Base-by-base conservation (phyloP, 2,797 vertebrate species). In the Lycodopsis pacificus region DNA sequence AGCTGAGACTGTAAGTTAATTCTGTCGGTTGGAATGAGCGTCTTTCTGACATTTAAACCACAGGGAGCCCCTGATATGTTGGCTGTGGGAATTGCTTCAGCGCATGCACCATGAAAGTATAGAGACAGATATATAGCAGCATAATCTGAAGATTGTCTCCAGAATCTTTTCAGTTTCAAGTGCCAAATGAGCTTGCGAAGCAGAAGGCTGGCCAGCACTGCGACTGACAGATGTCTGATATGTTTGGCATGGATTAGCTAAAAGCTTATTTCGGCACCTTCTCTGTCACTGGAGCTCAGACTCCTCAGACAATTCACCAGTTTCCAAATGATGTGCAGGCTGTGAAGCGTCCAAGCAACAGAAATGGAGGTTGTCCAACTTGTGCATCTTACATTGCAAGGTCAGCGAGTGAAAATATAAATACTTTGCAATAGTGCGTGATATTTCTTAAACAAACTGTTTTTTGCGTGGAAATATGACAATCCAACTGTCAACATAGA, bases 151-250 rank as follows among this genome's bases (percentile, higher is more conserved):
- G 90, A 91, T 83, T 84, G 90, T 91, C 81, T 83, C 54, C 12
- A 36, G 86, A 87, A 92, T 93, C 85, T 92, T 86, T 65, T 51
- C 30, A 61, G 83, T 74, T 90, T 74, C 66, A 73, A 77, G 82
- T 77, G 84, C 92, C 91, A 92, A 89, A 90, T 78, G 82, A 88
- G 78, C 85, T 90, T 32, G 78, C 65, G 63, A 90, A 82, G 86
- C 89, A 86, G 83, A 88, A 90, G 79, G 82, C 86, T 90, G 91
- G 89, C 90, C 84, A 42, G 74, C 62, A 38, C 86, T 65, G 79
- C 85, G 65, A 94, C 88, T 91, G 94, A 94, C 95, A 95, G 94
- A 94, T 95, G 94, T 93, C 93, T 92, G 92, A 90, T 92, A 91
- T 92, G 92, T 92, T 93, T 94, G 93, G 90, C 84, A 76, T 79